Conservation (phyloP, 2,797 vertebrate genomes). For the Thalassophryne amazonica region DNA sequence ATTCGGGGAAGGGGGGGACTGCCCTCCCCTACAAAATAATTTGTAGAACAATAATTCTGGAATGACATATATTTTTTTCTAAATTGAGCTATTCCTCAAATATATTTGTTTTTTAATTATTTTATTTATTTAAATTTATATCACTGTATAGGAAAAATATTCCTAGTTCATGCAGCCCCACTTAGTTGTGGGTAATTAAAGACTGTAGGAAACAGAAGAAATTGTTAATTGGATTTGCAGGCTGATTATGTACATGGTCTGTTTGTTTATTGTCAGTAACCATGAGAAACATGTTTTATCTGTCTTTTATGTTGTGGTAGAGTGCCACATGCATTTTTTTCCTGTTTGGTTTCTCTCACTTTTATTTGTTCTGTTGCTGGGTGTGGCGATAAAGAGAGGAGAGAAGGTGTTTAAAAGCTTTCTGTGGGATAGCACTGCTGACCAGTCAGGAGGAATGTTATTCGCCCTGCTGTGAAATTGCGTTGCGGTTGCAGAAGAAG, state of each 20-base stretch:
- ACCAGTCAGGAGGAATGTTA: slow-evolving; percentile 11
- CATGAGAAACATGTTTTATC: slow-evolving; percentile 37
- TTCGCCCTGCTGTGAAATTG: slow-evolving; percentile 3
- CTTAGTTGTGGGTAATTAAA: neutral
- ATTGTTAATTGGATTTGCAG: slow-evolving; percentile 40
- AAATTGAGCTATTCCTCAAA: no score
- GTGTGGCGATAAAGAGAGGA: slow-evolving; percentile 31
- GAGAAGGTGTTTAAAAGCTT: slow-evolving; percentile 27
- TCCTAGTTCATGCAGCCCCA: no score
- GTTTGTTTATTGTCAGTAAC: slow-evolving; percentile 17
- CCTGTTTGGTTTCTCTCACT: slow-evolving; percentile 23
- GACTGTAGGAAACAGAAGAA: slow-evolving; percentile 20
- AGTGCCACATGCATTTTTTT: slow-evolving; percentile 40
- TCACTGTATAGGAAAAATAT: no score
- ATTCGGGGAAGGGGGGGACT: no score
- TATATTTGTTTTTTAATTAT: no score
- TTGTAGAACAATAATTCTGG: no score
- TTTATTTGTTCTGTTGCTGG: slow-evolving; percentile 54
- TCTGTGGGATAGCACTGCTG: slow-evolving; percentile 18
- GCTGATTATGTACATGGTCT: slow-evolving; percentile 37
- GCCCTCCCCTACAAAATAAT: no score
- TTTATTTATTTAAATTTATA: no score
- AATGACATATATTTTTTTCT: no score
- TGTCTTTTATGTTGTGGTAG: slow-evolving; percentile 46
- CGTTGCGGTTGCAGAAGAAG: slow-evolving; percentile 17